phyloP scores from a whole-genome alignment of 1,140 invertebrate genomes.

The Cylas formicarius region DNA sequence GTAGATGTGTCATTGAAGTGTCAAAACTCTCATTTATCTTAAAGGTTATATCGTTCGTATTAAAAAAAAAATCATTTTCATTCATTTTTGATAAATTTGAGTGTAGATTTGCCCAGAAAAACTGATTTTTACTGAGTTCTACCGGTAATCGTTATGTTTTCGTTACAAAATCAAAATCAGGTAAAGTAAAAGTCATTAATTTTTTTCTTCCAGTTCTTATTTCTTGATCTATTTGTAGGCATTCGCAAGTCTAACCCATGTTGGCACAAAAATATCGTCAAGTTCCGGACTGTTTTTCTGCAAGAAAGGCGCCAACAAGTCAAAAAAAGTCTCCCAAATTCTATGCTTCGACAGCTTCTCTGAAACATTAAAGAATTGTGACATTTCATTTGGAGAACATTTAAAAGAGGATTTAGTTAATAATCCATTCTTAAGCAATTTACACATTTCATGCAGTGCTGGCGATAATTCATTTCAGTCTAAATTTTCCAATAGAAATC shows the following conservation, averaged over 20 bases:
- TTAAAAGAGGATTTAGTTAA: slow-evolving; percentile 31
- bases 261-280: slow-evolving; percentile 36
- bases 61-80: slow-evolving; percentile 15
- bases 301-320: slow-evolving; percentile 32
- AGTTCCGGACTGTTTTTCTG: slow-evolving; percentile 35
- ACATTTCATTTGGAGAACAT: slow-evolving; percentile 35
- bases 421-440: slow-evolving; percentile 34
- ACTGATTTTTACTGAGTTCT: no score
- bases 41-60: slow-evolving; percentile 15
- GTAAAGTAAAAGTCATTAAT: slow-evolving; percentile 20
- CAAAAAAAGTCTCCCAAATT: slow-evolving; percentile 23
- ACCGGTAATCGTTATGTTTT: slow-evolving; percentile 39
- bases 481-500: slow-evolving; percentile 32
- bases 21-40: slow-evolving; percentile 4
- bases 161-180: slow-evolving; percentile 42
- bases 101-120: no score
- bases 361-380: slow-evolving; percentile 36
- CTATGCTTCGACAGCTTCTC: slow-evolving; percentile 39
- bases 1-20: no score
- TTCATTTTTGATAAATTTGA: slow-evolving; percentile 15
- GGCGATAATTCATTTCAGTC: slow-evolving; percentile 39
- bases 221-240: slow-evolving; percentile 29
- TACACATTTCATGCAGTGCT: slow-evolving; percentile 37
- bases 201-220: slow-evolving; percentile 10
- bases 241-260: slow-evolving; percentile 37